These are phyloP conservation scores for Rhorus exstirpatorius DNA, from an alignment of 2,888 invertebrate species.

Conservation along the genomic window DNA sequence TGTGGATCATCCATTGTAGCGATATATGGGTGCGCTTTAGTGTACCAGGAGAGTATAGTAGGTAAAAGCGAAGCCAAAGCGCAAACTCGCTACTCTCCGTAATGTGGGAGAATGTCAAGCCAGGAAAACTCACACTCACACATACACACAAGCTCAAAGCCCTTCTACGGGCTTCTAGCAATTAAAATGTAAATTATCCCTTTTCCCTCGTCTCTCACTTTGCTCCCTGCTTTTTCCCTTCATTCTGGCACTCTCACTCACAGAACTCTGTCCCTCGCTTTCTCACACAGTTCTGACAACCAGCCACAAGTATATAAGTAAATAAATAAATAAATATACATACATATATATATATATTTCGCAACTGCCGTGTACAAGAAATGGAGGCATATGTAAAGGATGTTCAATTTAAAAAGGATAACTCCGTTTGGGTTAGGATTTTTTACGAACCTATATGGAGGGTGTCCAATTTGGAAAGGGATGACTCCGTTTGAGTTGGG, in stretches of 20 bases:
- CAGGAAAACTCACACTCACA: conserved; percentile 14
- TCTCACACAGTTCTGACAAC: conserved; percentile 51
- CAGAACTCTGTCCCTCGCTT: conserved; percentile 51
- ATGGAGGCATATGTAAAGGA: conserved; percentile 39
- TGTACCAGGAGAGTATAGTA: conserved; percentile 24
- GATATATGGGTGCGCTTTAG: conserved; percentile 2
- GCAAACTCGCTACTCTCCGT: conserved; percentile 59
- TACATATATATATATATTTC: conserved; percentile 10
- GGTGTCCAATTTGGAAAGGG: too few relatives aligned
- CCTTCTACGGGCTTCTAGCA: conserved; percentile 75
- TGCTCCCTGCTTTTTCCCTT: conserved; percentile 40
- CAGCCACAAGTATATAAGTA: not conserved
- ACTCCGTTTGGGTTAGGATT: too few relatives aligned
- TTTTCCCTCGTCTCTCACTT: conserved; percentile 73
- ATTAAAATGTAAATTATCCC: conserved; percentile 84
- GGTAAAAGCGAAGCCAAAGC: conserved; percentile 48
- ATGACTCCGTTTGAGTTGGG: too few relatives aligned
- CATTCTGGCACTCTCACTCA: conserved; percentile 47
- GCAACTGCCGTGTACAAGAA: too few relatives aligned
- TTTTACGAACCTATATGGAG: too few relatives aligned
- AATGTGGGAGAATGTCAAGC: conserved; percentile 64
- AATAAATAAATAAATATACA: conserved; percentile 4
- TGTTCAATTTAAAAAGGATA: too few relatives aligned
- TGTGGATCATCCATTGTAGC: conserved; percentile 42
- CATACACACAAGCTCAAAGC: conserved; percentile 38